phyloP scores from a whole-genome alignment of 2,888 invertebrate species.

The Leucozona laternaria region DNA sequence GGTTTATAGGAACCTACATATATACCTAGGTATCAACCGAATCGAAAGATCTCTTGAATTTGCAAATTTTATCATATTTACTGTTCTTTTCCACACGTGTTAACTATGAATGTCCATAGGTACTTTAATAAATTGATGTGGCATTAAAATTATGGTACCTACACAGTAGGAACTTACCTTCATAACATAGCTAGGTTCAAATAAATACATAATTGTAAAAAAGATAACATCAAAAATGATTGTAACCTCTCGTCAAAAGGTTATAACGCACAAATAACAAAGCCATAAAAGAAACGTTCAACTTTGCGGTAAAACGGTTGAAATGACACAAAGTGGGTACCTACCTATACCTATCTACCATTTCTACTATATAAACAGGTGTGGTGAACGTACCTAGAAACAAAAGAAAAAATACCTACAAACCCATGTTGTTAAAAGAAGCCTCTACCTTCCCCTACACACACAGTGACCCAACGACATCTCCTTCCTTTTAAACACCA shows the following conservation, averaged over 20 bases:
- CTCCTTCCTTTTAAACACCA: neutral
- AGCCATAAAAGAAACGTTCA: slow-evolving; percentile 47
- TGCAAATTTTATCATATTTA: too few species aligned
- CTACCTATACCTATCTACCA: neutral
- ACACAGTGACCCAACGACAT: slow-evolving; percentile 43
- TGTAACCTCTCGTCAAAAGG: slow-evolving; percentile 25
- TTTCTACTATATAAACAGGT: neutral
- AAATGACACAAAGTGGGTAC: neutral
- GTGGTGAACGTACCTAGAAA: neutral
- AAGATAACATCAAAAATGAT: too few species aligned
- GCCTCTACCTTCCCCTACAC: neutral
- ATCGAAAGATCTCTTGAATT: too few species aligned
- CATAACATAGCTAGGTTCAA: too few species aligned
- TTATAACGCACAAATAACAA: slow-evolving; percentile 36
- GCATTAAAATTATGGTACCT: too few species aligned
- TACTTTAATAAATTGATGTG: too few species aligned
- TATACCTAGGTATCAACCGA: too few species aligned
- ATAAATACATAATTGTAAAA: too few species aligned
- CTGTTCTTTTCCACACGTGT: too few species aligned
- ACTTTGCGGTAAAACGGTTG: slow-evolving; percentile 42
- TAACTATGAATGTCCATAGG: too few species aligned
- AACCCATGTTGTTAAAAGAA: neutral
- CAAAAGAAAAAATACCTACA: slow-evolving; percentile 11
- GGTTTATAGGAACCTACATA: too few species aligned
- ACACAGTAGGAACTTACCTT: too few species aligned